Base-by-base conservation (phyloP, 1,140 invertebrate genomes). In the Trachymyrmex cornetzi region DNA sequence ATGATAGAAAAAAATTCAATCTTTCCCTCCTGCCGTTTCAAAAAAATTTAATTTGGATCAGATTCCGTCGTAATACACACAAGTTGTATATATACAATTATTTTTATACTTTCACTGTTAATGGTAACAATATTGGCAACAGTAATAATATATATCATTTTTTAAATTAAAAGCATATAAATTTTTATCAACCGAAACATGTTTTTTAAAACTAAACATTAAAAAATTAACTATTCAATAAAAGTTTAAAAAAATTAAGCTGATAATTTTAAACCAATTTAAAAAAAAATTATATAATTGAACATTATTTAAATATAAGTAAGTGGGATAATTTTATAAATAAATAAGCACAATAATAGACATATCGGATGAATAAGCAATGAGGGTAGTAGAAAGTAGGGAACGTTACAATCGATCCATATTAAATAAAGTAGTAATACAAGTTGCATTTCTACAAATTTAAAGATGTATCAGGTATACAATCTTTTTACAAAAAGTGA, bases 31-130 rank as follows among this genome's bases (percentile, higher is more conserved):
- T 9, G 0, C 12, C 4, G 14, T 55, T 7, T 6, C 1, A 48
- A 72, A 34, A 24, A 7, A 16, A n/a, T 72, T 72, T 44, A 48
- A 9, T 57, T 71, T 38, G 24, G 0, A 69, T 55, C 22, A 81
- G 50, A 82, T 72, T 72, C 16, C 14, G 9, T 81, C 63, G 34
- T 74, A 34, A 48, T 24, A 74, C 67, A 82, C 50, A 74, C 38
- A 82, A 44, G 38, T 11, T 11, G 11, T 11, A 12, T 61, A 74
- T 82, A 6, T 50, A 61, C 38, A 82, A 50, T 74, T 48, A 27
- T 34, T 48, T 34, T 55, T 74, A 48, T 12, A 72, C 2, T 34
- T 48, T 80, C 22, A 11, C 3, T 30, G 9, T 38, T 82, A 72
- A 11, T 19, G 59, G 24, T 38, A 48, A 59, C 59, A 74, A 59